These are phyloP conservation scores for Falcaria lacertinaria DNA, from an alignment of 2,888 invertebrate species.

Conservation along the genomic window DNA sequence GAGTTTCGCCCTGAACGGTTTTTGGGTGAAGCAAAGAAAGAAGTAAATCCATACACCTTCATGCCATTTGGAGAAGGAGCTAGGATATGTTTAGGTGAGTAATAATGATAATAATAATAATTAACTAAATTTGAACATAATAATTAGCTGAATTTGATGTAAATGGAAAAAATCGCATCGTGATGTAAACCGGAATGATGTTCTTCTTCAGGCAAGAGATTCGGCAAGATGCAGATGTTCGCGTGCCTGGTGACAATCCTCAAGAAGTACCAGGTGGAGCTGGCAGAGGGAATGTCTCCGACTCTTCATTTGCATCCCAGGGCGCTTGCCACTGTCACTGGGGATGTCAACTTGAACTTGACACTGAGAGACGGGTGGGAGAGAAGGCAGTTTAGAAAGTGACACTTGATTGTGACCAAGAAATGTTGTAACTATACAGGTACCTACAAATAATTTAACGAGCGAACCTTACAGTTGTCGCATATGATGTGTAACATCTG, in stretches of 20 bases:
- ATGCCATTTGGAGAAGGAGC: slow-evolving; percentile 79
- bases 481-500: too few relatives aligned
- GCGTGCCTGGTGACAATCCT: slow-evolving; percentile 21
- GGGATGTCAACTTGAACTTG: neutral
- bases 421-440: too few relatives aligned
- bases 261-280: slow-evolving; percentile 17
- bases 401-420: too few relatives aligned
- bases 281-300: neutral
- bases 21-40: slow-evolving; percentile 52
- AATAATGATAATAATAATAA: too few relatives aligned
- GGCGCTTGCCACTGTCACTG: neutral
- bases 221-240: slow-evolving; percentile 18
- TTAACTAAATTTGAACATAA: neutral
- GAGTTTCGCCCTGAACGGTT: slow-evolving; percentile 78
- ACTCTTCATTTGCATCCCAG: neutral
- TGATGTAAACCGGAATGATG: too few relatives aligned
- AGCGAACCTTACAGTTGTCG: too few relatives aligned
- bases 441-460: too few relatives aligned
- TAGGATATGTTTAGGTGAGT: slow-evolving; percentile 77
- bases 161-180: too few relatives aligned
- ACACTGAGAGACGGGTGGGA: neutral
- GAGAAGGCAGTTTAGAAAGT: neutral
- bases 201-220: neutral
- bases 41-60: slow-evolving; percentile 37
- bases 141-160: neutral